Evolutionary conservation across 2,888 invertebrate species (phyloP), one percentile per base, ranked within the genome.

Genomic region (Ochropleura leucogaster): DNA sequence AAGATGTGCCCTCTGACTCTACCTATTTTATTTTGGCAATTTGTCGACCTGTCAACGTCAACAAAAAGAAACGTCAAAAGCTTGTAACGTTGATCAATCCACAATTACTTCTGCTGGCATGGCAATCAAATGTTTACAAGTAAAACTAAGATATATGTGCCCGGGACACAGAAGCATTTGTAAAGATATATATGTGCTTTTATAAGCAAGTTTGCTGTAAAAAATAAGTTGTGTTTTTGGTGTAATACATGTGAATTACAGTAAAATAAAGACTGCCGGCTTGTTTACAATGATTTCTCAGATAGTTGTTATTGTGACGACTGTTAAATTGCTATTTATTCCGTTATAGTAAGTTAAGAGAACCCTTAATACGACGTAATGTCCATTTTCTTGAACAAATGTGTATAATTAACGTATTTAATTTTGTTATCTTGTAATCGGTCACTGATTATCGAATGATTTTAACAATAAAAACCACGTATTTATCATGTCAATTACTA

Each of bases 251-350:
- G 46, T 51, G 30, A 63, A 62, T 30, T 49, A 8, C 47, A 68
- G 49, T 68, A 44, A 16, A 67, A 57, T 20, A 3, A 55, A 77
- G 63, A 75, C 62, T 69, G 59, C 86, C 86, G 85, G 86, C 78
- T 78, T 77, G 57, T 80, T 75, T 44, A 89, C 79, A 74, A 97
- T 97, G 97, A 95, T 97, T 84, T 82, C 94, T 74, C 96, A 95
- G 85, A 93, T 97, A 85, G 92, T 95, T 80, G 75, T 97, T 20
- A 93, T 97, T 82, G 92, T 97, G 57, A 97, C 97, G 42, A 97
- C 97, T 83, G 89, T 98, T n/a, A 98, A 98, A 96, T 89, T 98
- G 73, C 95, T 98, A 68, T 96, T 98, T 72, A 97, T 98, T 83
- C 98, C 98, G 18, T 96, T 98, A 7, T 98, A 98, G 98, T 98